Conservation (phyloP, 1,140 invertebrate genomes). For the Apis laboriosa region DNA sequence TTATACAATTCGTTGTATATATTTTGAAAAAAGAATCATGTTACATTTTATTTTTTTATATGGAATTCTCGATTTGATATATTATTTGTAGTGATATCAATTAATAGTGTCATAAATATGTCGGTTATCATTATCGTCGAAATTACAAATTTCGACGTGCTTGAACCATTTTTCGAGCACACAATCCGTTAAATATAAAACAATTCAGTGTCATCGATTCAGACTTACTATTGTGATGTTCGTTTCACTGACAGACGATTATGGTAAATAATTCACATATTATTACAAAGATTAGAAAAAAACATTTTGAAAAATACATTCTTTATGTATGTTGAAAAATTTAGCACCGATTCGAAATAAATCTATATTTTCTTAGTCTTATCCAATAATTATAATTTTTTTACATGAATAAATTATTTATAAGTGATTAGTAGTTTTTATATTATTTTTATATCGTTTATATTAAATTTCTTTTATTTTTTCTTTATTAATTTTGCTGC, state of each 20-base stretch:
- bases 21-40: not conserved
- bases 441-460: not conserved
- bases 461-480: not conserved
- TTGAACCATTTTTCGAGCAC: constrained; percentile 16
- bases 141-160: constrained; percentile 50
- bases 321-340: not conserved
- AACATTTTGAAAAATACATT: not conserved
- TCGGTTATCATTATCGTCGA: constrained; percentile 50
- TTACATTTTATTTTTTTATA: not conserved
- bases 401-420: not conserved
- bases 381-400: not conserved
- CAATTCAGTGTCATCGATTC: constrained; percentile 27
- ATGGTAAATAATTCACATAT: constrained; percentile 62
- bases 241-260: constrained; percentile 69
- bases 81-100: not conserved
- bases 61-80: not conserved
- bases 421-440: not conserved
- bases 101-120: constrained; percentile 21
- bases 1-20: not conserved
- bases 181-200: not conserved
- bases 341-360: too few species aligned
- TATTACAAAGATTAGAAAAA: not conserved
- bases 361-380: not conserved
- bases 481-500: constrained; percentile 26
- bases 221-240: constrained; percentile 75